Evolutionary conservation across 2,797 vertebrate species (phyloP).

Genomic region (Etheostoma perlongum): DNA sequence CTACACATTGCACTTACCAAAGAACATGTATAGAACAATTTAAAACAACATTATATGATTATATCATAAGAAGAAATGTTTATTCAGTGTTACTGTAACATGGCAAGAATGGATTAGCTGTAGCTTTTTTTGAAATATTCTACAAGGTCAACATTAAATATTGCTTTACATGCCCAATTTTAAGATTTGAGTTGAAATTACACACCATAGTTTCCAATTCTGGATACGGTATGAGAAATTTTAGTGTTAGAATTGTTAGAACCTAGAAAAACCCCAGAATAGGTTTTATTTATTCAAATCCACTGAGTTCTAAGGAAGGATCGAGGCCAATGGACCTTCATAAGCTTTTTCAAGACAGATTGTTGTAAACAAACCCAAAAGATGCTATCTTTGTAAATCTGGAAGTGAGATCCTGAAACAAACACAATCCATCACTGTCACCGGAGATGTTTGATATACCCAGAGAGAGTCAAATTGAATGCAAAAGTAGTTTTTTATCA

Average conservation of each 20-base stretch:
- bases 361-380: conserved; percentile 36
- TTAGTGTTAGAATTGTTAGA: background rate
- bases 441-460: conserved; percentile 34
- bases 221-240: background rate
- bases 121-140: background rate
- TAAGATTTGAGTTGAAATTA: background rate
- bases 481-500: conserved; percentile 42
- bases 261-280: background rate
- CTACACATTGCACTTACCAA: background rate
- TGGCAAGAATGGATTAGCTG: background rate
- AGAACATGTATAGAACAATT: too few relatives aligned
- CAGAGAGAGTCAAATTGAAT: conserved; percentile 19
- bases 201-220: background rate
- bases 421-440: conserved; percentile 65
- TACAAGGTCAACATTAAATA: background rate
- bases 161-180: background rate
- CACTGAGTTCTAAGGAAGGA: background rate
- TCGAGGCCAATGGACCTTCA: conserved; percentile 6
- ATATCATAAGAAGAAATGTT: background rate
- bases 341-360: conserved; percentile 17
- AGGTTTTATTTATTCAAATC: conserved; percentile 14
- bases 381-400: conserved; percentile 46
- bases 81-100: background rate
- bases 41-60: background rate
- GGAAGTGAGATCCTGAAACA: conserved; percentile 39